Evolutionary conservation across 2,797 vertebrate species (phyloP), one percentile per base, ranked within the genome.

Genomic region (Sarcoramphus papa): DNA sequence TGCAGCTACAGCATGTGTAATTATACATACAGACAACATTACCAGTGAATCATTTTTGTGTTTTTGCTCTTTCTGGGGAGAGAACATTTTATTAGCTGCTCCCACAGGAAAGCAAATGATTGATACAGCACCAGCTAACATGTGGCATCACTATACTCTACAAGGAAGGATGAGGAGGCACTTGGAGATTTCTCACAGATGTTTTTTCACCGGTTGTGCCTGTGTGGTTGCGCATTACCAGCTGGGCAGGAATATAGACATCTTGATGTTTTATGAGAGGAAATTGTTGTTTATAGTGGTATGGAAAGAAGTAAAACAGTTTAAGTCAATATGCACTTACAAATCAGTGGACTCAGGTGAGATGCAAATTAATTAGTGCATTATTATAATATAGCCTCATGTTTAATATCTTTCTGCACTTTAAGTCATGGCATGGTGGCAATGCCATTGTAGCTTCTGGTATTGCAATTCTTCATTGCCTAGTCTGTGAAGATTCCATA

Each of bases 1-100:
- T 81, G 57, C 92, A 93, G 85, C 90, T 95, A 76, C 87, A 92
- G 74, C 75, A 40, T 59, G 21, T 88, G 56, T 87, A 93, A 93
- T 97, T 96, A 76, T 33, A 88, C 47, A 72, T 40, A 57, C 31
- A 85, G 79, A 82, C 43, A 86, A 35, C n/a, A 53, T 83, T 81
- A 60, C 51, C 57, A 72, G 21, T 78, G 82, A 96, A 90, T 94
- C 57, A 73, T 72, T 95, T 90, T 60, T 74, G 74, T 86, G 37
- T 0, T 73, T 86, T 80, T 89, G 48, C 90, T 80, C 2, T 84
- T 94, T 93, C 59, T 78, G 84, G 16, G 28, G 43, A 90, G 48
- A 87, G 73, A 91, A 56, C 40, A 41, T 82, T 62, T 95, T 77
- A 75, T 92, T 87, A 92, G 41, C 78, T 91, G 33, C 67, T 94